A percentile compares a stretch with the other conserved stretches of the same genome.
These are phyloP conservation scores for Dipodomys stephensi DNA, from an alignment of 2,113 vertebrate species.

Conservation along the genomic window DNA sequence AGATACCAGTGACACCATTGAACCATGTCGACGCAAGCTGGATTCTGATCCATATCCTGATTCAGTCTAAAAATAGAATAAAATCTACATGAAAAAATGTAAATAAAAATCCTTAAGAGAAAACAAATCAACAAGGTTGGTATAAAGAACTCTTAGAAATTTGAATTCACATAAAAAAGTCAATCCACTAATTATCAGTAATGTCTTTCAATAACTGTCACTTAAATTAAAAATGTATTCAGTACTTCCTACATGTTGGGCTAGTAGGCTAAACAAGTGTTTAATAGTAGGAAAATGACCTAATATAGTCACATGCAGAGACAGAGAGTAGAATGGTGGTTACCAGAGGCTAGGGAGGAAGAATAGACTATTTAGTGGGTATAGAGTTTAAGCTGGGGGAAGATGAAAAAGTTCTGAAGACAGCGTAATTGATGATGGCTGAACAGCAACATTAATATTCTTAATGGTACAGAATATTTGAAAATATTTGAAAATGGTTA, in stretches of 20 bases:
- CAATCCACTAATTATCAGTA: background rate
- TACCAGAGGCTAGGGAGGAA: background rate
- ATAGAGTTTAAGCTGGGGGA: background rate
- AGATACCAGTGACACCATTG: slow-evolving; percentile 97
- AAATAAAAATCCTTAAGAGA: slow-evolving; percentile 53
- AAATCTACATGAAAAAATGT: slow-evolving; percentile 41
- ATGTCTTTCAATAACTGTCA: background rate
- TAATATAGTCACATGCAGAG: background rate
- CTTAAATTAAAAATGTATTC: slow-evolving; percentile 39
- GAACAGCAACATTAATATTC: background rate
- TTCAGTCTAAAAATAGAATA: slow-evolving; percentile 90
- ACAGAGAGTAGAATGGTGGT: background rate
- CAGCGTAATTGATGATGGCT: background rate
- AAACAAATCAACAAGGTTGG: slow-evolving; percentile 22
- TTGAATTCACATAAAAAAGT: background rate
- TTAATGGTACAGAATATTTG: background rate
- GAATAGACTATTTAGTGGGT: background rate
- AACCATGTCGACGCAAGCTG: slow-evolving; percentile 96
- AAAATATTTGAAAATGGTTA: background rate
- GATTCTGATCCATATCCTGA: slow-evolving; percentile 98
- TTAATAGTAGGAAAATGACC: slow-evolving; percentile 21
- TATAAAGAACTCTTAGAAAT: background rate
- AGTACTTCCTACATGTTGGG: background rate
- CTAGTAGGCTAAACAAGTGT: background rate
- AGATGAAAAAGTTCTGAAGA: slow-evolving; percentile 9